phyloP scores from a whole-genome alignment of 2,888 invertebrate genomes.

The Odiellus spinosus region DNA sequence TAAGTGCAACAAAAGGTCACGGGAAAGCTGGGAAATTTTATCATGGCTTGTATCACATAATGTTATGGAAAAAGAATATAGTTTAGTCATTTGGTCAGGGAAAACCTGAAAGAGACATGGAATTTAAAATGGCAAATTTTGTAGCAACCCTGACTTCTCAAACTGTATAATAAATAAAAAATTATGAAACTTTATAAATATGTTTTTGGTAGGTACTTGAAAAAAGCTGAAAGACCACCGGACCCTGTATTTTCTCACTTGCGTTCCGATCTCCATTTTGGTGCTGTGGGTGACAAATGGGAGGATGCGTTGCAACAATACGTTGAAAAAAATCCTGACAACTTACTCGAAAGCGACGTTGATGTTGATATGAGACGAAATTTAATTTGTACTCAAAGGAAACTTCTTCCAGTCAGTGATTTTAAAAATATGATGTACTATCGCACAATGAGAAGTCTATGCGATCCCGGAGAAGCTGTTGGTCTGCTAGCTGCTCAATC shows the following conservation, averaged over 20 bases:
- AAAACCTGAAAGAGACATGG: too few species aligned
- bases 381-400: neutral
- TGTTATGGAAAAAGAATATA: too few species aligned
- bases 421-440: constrained; percentile 54
- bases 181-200: too few species aligned
- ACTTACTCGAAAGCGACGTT: neutral
- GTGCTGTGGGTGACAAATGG: constrained; percentile 66
- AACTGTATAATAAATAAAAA: too few species aligned
- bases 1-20: too few species aligned
- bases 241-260: constrained; percentile 55
- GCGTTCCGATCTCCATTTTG: constrained; percentile 58
- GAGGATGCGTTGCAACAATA: constrained; percentile 38
- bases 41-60: too few species aligned
- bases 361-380: neutral
- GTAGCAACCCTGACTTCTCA: too few species aligned
- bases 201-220: constrained; percentile 4
- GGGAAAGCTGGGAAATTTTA: too few species aligned
- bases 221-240: constrained; percentile 20
- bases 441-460: constrained; percentile 59
- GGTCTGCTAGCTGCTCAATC: constrained; percentile 82
- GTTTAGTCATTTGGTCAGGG: too few species aligned
- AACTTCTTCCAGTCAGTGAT: constrained; percentile 22
- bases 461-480: constrained; percentile 87
- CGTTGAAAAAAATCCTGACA: constrained; percentile 10
- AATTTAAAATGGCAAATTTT: too few species aligned